Base-by-base conservation (phyloP, 2,888 invertebrate species). In the Anthrax anthrax region DNA sequence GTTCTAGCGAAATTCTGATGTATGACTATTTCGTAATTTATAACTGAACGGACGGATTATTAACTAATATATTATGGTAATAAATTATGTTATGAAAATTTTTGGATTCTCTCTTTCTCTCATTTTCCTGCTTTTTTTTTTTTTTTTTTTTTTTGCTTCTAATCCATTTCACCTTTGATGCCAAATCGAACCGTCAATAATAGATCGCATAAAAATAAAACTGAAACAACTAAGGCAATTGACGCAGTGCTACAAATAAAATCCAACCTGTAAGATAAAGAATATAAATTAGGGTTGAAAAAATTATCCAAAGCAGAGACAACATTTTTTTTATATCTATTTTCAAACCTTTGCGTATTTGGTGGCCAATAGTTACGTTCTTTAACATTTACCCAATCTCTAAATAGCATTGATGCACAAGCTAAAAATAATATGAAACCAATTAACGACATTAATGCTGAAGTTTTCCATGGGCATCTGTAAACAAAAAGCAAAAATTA, bases 351-450 rank as follows among this genome's bases (percentile, higher is more conserved):
- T 48, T 64, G 64, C 58, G 63, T 66, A 53, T 69, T 67, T 44
- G 69, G 69, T 52, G 67, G 66, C 69, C 69, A 69, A 44, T 64
- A 64, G 47, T 63, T 65, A 34, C 63, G 59, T 47, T 65, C 63
- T 52, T 69, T 69, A 17, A 63, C 63, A 37, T 58, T 61, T 23
- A 61, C 57, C 67, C 67, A 69, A 54, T 68, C 65, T 3, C 62
- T 62, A 52, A 69, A 61, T 17, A 69, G 51, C 36, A 61, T 51
- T 3, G 59, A 57, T 5, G 65, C 62, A 29, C 60, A 60, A 18
- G 64, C 60, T 14, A 67, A 53, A 46, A 60, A 60, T 2, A 68
- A 52, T 18, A 63, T 55, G 32, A 65, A 61, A 8, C 57, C 68
- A 13, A 64, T 55, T 18, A 65, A 53, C 6, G 65, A 56, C 61